Base-by-base conservation (phyloP, 2,113 vertebrate species). In the Anolis carolinensis region DNA sequence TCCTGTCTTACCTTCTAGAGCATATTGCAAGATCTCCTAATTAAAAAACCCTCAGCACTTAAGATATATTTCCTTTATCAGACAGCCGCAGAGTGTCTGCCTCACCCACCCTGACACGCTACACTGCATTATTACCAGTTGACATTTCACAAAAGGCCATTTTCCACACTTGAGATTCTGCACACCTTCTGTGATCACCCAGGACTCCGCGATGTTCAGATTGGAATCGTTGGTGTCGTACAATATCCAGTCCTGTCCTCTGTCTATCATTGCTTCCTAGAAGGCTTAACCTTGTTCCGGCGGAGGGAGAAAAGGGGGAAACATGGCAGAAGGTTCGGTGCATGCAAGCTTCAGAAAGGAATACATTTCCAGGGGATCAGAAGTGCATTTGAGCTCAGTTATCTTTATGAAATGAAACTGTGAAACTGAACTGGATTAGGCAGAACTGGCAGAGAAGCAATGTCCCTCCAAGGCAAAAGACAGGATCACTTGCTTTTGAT, bases 101-200 rank as follows among this genome's bases (percentile, higher is more conserved):
- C 44, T 81, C 4, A 27, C 3, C 20, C 8, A 30, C 4, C 10
- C 82, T 67, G n/a, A 21, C 8, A 82, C 0, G 13, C 32, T 63
- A 83, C 5, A 14, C 0, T 5, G 20, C 14, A 27, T 78, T 89
- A 79, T 83, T 91, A 80, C 67, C 52, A 76, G 70, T 18, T 93
- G 89, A 85, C 73, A 55, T 92, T 93, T 93, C 52, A 79, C 84
- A 93, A 93, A 83, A 94, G 91, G 68, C 70, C 34, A 16, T 83
- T 89, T 72, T n/a, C 86, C 62, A 16, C 30, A 7, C n/a, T 86
- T 70, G 88, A 77, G 10, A 90, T 92, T 91, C 79, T 76, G 63
- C 83, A 84, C 4, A 86, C 77, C 81, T 32, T 71, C 74, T 63
- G 75, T 52, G 48, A 85, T 86, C 77, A 85, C 27, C 32, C 25